phyloP scores from a whole-genome alignment of 1,140 invertebrate species.

The Drosophila ironensis region DNA sequence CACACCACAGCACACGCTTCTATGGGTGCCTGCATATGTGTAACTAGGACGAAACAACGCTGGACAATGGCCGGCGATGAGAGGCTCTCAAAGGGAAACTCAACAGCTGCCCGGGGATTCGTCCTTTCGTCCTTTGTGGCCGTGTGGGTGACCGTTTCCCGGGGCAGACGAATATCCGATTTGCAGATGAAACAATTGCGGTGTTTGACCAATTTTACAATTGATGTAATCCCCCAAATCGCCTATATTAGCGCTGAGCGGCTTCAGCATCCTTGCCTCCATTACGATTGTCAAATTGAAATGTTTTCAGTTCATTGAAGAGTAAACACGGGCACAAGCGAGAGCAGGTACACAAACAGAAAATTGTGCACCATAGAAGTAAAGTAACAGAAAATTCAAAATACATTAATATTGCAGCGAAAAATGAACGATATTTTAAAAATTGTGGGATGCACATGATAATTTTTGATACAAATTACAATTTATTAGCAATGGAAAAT shows the following conservation, averaged over 20 bases:
- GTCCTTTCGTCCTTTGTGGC: neutral
- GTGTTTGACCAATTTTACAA: constrained; percentile 80
- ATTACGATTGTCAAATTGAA: constrained; percentile 68
- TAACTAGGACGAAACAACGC: constrained; percentile 42
- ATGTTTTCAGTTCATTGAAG: constrained; percentile 80
- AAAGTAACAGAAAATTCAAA: too few relatives aligned
- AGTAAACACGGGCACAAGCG: constrained; percentile 49
- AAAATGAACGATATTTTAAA: too few relatives aligned
- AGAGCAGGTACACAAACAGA: constrained; percentile 8
- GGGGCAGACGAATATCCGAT: constrained; percentile 73
- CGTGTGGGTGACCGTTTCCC: constrained; percentile 42
- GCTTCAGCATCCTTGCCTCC: constrained; percentile 45
- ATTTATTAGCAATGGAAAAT: too few relatives aligned
- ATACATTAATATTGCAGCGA: too few relatives aligned
- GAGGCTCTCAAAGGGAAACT: constrained; percentile 55
- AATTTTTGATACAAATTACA: too few relatives aligned
- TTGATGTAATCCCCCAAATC: constrained; percentile 75
- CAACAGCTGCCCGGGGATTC: constrained; percentile 55
- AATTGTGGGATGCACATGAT: too few relatives aligned
- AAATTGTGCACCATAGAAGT: too few relatives aligned
- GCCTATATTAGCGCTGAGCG: constrained; percentile 67
- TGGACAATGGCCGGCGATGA: constrained; percentile 48
- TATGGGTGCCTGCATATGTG: constrained; percentile 25
- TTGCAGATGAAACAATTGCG: constrained; percentile 79
- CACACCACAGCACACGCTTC: neutral